A percentile compares a stretch with the other conserved stretches of the same genome.
These are phyloP conservation scores for Chaetoderma sp. DNA, from an alignment of 2,888 invertebrate genomes.

Conservation along the genomic window DNA sequence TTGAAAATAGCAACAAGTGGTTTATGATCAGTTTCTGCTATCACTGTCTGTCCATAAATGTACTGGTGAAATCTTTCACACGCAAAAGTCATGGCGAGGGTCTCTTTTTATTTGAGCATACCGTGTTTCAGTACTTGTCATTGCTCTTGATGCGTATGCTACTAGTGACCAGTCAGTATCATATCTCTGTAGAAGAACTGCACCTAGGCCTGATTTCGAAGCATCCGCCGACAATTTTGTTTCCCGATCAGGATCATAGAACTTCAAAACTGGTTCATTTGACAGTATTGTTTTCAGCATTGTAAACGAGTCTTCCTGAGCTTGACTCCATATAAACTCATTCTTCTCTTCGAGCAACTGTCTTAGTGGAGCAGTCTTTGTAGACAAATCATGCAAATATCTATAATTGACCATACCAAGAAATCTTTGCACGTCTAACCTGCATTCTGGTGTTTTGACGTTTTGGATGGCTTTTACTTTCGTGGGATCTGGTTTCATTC, in stretches of 20 bases:
- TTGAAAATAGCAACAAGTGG: constrained; percentile 18
- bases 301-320: constrained; percentile 21
- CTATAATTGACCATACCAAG: constrained; percentile 29
- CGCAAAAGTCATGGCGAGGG: constrained; percentile 12
- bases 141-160: constrained; percentile 20
- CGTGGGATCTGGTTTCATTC: constrained; percentile 30
- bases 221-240: too few species aligned
- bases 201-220: constrained; percentile 31
- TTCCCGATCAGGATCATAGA: constrained; percentile 6
- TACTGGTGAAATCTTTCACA: constrained; percentile 24
- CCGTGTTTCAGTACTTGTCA: constrained; percentile 6
- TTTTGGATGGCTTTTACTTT: constrained; percentile 25
- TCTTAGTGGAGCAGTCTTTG: constrained; percentile 18
- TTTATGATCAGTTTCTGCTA: constrained; percentile 23
- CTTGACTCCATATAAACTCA: constrained; percentile 23
- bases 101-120: constrained; percentile 25
- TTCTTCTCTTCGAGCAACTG: constrained; percentile 19
- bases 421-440: constrained; percentile 27
- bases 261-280: too few species aligned
- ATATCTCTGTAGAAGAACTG: constrained; percentile 25
- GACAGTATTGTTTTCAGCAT: too few species aligned
- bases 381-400: constrained; percentile 15
- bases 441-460: constrained; percentile 16
- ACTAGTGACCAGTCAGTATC: too few species aligned
- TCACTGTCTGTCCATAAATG: constrained; percentile 9